Percentiles rank a stretch among this genome's conserved stretches.
phyloP scores from a whole-genome alignment of 2,797 vertebrate genomes.

The Distichodus sexfasciatus region DNA sequence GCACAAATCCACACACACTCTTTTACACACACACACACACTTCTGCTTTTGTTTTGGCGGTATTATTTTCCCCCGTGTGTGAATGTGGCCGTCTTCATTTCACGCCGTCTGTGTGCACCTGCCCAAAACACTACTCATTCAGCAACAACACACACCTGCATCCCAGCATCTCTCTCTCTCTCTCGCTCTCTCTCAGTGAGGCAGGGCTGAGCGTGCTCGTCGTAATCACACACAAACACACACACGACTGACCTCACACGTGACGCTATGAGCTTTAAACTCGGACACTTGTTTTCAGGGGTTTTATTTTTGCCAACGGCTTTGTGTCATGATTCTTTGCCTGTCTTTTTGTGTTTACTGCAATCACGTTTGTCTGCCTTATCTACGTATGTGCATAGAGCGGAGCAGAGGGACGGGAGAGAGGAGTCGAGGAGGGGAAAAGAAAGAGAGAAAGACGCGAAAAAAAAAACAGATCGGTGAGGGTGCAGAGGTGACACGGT shows the following conservation, averaged over 20 bases:
- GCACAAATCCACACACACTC: slow-evolving; percentile 20
- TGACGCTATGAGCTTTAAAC: slow-evolving; percentile 39
- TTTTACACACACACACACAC: background rate
- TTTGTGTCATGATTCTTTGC: slow-evolving; percentile 55
- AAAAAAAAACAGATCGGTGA: background rate
- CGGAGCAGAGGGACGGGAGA: background rate
- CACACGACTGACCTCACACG: slow-evolving; percentile 37
- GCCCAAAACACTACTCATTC: background rate
- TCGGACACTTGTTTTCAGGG: slow-evolving; percentile 50
- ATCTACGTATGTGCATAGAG: slow-evolving; percentile 33
- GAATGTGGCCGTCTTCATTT: background rate
- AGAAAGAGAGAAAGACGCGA: background rate
- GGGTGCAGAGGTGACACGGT: background rate
- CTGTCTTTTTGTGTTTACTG: slow-evolving; percentile 62
- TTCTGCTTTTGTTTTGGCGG: background rate
- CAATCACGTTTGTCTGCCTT: slow-evolving; percentile 72
- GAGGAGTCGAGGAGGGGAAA: slow-evolving; percentile 10
- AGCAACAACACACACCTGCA: background rate
- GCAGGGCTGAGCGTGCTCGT: too few species aligned
- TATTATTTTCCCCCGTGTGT: background rate
- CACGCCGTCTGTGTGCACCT: slow-evolving; percentile 1
- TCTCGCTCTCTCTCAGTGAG: too few species aligned
- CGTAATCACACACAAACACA: too few species aligned
- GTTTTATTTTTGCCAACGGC: slow-evolving; percentile 55
- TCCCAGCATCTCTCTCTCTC: background rate